Evolutionary conservation across 2,888 invertebrate genomes (phyloP), one percentile per base, ranked within the genome.

Genomic region (Idaea dimidiata): DNA sequence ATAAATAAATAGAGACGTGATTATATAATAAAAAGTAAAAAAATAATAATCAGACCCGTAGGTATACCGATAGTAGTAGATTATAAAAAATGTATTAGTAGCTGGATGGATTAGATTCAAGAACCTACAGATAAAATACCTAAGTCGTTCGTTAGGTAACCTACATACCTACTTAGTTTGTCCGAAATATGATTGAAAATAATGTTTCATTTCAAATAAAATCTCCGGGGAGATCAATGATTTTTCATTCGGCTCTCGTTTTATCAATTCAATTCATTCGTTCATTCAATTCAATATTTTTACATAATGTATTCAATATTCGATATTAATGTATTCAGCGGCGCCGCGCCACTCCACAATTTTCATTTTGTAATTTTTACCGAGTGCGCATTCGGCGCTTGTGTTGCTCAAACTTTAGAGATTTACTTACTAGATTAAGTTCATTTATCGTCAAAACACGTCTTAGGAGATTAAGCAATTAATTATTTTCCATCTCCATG

Each of bases 341-440:
- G 86, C 86, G 87, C 84, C 43, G 86, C 86, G 87, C 84, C 87
- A 90, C 87, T 74, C 89, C 89, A 89, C 88, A 87, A 91, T 92
- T 91, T 92, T 88, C 92, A 91, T 91, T 92, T 91, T 91, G 91
- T 92, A 91, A 93, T 91, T 92, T 91, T 91, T 91, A 89, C 86
- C 84, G 88, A 89, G 86, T 86, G 87, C 88, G 87, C 88, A 80
- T 82, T 82, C 85, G 77, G 71, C 62, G 70, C 60, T 77, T 71
- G 76, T 59, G 82, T 66, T 76, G 72, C 78, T 84, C 86, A 90
- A 91, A 73, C 59, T 69, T 69, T 61, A 17, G 16, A 16, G 24
- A 32, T 8, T 31, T 24, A 5, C 24, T 5, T 24, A 24, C 24
- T 24, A 24, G 24, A 24, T 24, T 3, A 24, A 24, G 24, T 24